Evolutionary conservation across 2,888 invertebrate species (phyloP), one percentile per base, ranked within the genome.

Genomic region (Sclerodermus sp.): DNA sequence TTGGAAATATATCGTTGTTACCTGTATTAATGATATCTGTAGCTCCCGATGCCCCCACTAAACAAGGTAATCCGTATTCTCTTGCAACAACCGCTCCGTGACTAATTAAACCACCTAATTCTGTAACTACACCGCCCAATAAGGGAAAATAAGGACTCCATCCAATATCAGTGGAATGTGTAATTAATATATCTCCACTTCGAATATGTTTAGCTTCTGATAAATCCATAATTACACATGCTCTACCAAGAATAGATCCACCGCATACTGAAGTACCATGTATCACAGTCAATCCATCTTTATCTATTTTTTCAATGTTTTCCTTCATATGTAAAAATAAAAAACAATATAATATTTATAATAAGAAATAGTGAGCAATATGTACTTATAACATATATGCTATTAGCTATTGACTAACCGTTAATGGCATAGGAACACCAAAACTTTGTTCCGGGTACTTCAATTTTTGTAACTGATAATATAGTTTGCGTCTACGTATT

Each of bases 71-170:
- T 0, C 91, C 91, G 73, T 89, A 92, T 77, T 92, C 92, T 55
- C 91, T 81, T 1, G 91, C 91, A 38, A 91, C 88, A 0, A 91
- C 91, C 31, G 91, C 91, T 42, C 91, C 92, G 68, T 92, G 91
- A 31, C 91, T 91, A 60, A 91, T 86, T 2, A 92, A 82, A 23
- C 92, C 92, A 0, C 92, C 92, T 0, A 91, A 81, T 75, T 93
- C 92, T 0, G 91, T 92, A 8, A 90, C 87, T 42, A 92, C 83
- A 8, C 91, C 93, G 0, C 85, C 80, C 14, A 93, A 74, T 42
- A 91, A 82, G 0, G 91, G 90, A 75, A 92, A 93, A 78, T 91
- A 91, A 0, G 91, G 91, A 1, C 88, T 87, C 92, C 92, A 93
- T 1, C 89, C 91, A 58, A 92, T 87, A 70, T 93, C 92, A 0